Percentiles rank a stretch among this genome's conserved stretches.
These are phyloP conservation scores for Xanthia icteritia DNA, from an alignment of 2,888 invertebrate species.

Conservation along the genomic window DNA sequence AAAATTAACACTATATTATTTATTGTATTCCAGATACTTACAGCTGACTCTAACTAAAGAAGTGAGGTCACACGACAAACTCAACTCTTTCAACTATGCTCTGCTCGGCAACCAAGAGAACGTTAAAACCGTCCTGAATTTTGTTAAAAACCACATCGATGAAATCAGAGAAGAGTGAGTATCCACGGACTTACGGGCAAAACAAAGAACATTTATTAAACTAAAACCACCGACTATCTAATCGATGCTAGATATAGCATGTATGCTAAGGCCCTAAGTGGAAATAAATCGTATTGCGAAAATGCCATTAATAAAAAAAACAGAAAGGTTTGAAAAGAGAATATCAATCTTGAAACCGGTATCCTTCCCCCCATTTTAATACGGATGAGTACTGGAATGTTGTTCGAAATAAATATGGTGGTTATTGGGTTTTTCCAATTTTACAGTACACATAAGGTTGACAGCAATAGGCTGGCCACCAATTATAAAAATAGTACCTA, in stretches of 20 bases:
- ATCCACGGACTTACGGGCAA: not conserved
- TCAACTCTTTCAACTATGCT: slow-evolving; percentile 84
- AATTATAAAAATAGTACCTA: too few relatives aligned
- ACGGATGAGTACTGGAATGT: not conserved
- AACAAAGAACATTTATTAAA: not conserved
- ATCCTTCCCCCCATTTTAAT: not conserved
- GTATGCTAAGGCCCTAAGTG: not conserved
- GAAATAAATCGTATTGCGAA: not conserved
- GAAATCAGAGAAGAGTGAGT: slow-evolving; percentile 84
- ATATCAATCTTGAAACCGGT: not conserved
- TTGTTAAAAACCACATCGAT: slow-evolving; percentile 81
- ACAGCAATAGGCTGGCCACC: not conserved
- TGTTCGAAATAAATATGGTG: not conserved
- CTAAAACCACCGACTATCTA: not conserved
- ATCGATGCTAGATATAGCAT: not conserved
- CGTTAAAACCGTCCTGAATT: slow-evolving; percentile 78
- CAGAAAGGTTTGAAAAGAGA: not conserved
- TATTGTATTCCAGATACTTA: slow-evolving; percentile 77
- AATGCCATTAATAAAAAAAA: not conserved
- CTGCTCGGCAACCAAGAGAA: slow-evolving; percentile 82
- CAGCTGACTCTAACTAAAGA: slow-evolving; percentile 78
- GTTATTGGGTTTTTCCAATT: not conserved
- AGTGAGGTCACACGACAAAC: slow-evolving; percentile 85
- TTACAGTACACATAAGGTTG: not conserved
- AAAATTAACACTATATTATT: too few relatives aligned